Conservation (phyloP, 2,888 invertebrate species). For the Azorinus chamasolen region DNA sequence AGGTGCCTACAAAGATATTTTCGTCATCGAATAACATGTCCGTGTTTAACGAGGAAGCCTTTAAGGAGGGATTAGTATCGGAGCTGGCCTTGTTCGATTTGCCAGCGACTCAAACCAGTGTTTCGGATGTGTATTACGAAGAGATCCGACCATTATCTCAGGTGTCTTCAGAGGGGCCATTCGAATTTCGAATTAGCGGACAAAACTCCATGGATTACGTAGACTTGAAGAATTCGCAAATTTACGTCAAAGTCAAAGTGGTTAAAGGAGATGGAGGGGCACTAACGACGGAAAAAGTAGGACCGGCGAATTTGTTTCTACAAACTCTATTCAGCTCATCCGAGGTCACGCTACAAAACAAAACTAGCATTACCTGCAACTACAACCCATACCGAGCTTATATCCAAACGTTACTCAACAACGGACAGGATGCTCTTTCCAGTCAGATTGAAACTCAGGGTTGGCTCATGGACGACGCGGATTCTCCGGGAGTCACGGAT, state of each 20-base stretch:
- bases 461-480: constrained; percentile 17
- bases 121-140: too few relatives aligned
- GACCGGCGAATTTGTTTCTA: constrained; percentile 56
- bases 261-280: constrained; percentile 26
- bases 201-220: too few relatives aligned
- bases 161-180: constrained; percentile 31
- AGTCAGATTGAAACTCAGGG: constrained; percentile 42
- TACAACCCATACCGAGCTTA: constrained; percentile 50
- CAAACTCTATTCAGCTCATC: too few relatives aligned
- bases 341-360: too few relatives aligned
- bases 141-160: too few relatives aligned
- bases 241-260: constrained; percentile 31
- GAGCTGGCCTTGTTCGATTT: constrained; percentile 42
- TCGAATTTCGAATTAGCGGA: too few relatives aligned
- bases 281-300: constrained; percentile 18
- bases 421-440: constrained; percentile 29
- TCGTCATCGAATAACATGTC: constrained; percentile 34
- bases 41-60: constrained; percentile 30
- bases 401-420: constrained; percentile 24
- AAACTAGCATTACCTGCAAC: not conserved
- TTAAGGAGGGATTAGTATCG: constrained; percentile 35
- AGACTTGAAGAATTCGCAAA: constrained; percentile 32
- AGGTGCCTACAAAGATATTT: constrained; percentile 15
- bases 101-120: constrained; percentile 50
- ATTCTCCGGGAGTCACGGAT: too few relatives aligned